These are phyloP conservation scores for Drosophila suzukii DNA, from an alignment of 1,140 invertebrate species.

Conservation along the genomic window DNA sequence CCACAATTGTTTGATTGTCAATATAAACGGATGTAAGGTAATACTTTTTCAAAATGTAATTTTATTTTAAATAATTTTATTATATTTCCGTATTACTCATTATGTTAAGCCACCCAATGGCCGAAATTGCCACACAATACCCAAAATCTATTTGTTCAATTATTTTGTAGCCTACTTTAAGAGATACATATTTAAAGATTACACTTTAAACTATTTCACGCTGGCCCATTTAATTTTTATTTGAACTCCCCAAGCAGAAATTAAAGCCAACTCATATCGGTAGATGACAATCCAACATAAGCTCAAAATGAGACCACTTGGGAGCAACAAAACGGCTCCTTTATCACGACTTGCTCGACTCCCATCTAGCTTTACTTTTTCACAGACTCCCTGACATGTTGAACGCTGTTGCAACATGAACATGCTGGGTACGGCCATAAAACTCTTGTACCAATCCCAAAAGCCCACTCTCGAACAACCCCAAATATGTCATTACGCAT, in stretches of 20 bases:
- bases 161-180: no score
- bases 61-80: no score
- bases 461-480: constrained; percentile 27
- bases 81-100: no score
- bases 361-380: constrained; percentile 4
- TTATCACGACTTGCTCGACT: background rate
- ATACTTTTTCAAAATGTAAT: no score
- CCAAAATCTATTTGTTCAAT: no score
- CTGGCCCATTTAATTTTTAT: background rate
- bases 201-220: background rate
- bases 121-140: no score
- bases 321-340: background rate
- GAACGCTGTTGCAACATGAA: constrained; percentile 16
- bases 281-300: background rate
- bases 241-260: background rate
- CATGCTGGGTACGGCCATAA: constrained; percentile 20
- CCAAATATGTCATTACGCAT: constrained; percentile 55
- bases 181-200: no score
- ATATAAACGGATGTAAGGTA: no score
- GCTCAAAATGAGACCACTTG: background rate
- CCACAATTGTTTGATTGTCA: no score
- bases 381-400: constrained; percentile 6
- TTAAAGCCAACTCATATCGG: background rate
- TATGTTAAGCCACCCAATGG: no score
- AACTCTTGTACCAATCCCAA: constrained; percentile 21